phyloP scores from a whole-genome alignment of 2,113 vertebrate species.

The Eretmochelys imbricata region DNA sequence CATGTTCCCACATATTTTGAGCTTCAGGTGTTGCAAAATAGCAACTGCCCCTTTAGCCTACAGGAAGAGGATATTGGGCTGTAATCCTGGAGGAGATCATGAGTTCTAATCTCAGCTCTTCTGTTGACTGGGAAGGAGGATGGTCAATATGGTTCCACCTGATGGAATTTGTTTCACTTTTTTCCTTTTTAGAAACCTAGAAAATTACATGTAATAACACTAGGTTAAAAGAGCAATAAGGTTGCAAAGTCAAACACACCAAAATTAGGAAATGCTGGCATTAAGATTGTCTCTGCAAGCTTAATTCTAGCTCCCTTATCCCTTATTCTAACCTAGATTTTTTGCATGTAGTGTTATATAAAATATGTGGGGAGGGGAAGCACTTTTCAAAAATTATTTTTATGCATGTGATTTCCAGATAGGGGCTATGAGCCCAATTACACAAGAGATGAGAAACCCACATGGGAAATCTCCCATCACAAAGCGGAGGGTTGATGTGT shows the following conservation, averaged over 20 bases:
- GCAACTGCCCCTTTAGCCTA: neutral
- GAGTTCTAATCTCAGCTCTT: neutral
- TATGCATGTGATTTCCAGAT: neutral
- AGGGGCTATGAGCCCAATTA: neutral
- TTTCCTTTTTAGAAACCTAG: neutral
- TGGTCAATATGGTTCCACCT: neutral
- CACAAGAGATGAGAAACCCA: neutral
- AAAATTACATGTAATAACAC: neutral
- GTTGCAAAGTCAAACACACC: neutral
- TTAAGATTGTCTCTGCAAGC: neutral
- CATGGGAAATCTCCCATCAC: too few species aligned
- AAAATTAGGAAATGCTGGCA: neutral
- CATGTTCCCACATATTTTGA: neutral
- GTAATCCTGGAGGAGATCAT: neutral
- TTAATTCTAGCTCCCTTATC: neutral
- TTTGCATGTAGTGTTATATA: neutral
- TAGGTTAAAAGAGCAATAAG: neutral
- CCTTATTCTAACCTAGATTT: neutral
- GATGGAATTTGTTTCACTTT: neutral
- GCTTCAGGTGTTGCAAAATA: neutral
- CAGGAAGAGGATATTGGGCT: neutral
- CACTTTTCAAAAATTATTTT: neutral
- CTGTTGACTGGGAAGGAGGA: neutral
- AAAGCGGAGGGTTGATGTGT: too few species aligned
- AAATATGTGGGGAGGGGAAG: neutral